Base-by-base conservation (phyloP, 2,888 invertebrate genomes). In the Yponomeuta sedellus region DNA sequence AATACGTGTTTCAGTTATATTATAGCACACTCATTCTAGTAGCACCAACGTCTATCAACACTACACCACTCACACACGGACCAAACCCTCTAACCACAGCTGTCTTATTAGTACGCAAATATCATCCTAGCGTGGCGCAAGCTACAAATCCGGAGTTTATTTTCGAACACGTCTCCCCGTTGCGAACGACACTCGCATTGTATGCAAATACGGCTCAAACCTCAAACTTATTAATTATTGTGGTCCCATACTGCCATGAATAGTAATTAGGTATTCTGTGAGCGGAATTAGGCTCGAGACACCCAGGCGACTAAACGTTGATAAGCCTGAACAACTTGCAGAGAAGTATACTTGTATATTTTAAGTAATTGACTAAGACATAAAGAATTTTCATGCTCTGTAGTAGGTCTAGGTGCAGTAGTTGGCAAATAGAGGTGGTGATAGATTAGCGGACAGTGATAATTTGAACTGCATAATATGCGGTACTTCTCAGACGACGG, bases 221-320 rank as follows among this genome's bases (percentile, higher is more conserved):
- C 81, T 86, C 82, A 84, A 88, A 87, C 85, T 89, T 88, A 89
- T 88, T 88, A 89, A 90, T 90, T 88, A 89, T 88, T 86, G 83
- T 83, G 79, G 76, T 72, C 76, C 77, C 77, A 81, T 73, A 75
- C 77, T 69, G 74, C 74, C 73, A 75, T 80, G 86, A 88, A 88
- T 88, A 81, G 77, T 82, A 81, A 88, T 65, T 56, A 61, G 40
- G 59, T 66, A 64, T 64, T 44, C 52, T 52, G 25, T 56, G 19
- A 25, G 25, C 52, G 16, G 19, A 57, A 34, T 57, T 25, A 64
- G 64, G 56, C 34, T 64, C 16, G 56, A 57, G 28, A 64, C 57
- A 64, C 10, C 61, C 67, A 12, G 16, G 16, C 44, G 44, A 52
- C 44, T 16, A 52, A 52, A 16, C 1, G 12, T 52, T 16, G 16